phyloP scores from a whole-genome alignment of 2,797 vertebrate species.

The Gephyroberyx darwinii region DNA sequence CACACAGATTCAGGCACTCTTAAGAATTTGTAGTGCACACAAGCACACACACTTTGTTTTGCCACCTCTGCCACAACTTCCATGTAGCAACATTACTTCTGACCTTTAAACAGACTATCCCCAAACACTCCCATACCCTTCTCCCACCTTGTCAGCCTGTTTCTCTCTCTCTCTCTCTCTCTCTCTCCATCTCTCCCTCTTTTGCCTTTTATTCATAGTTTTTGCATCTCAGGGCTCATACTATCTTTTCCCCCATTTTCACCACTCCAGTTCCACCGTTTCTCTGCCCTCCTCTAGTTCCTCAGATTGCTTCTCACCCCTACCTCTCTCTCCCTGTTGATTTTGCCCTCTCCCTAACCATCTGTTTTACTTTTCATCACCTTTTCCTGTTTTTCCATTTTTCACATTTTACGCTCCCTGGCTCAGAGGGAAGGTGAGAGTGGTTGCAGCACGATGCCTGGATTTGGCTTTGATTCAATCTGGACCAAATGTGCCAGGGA shows the following conservation, averaged over 20 bases:
- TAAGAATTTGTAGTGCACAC: constrained; percentile 44
- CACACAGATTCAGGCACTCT: constrained; percentile 39
- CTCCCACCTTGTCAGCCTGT: constrained; percentile 57
- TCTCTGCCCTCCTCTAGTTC: constrained; percentile 27
- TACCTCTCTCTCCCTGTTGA: constrained; percentile 40
- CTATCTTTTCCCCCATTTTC: constrained; percentile 13
- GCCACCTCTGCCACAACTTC: constrained; percentile 42
- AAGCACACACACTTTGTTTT: constrained; percentile 41
- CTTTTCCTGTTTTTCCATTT: constrained; percentile 57
- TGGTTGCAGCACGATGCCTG: constrained; percentile 29
- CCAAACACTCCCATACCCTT: constrained; percentile 44
- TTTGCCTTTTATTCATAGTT: neutral
- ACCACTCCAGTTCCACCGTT: constrained; percentile 38
- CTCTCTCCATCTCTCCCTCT: constrained; percentile 27
- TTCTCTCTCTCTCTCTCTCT: constrained; percentile 48
- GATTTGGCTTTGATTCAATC: constrained; percentile 32
- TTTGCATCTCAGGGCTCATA: neutral
- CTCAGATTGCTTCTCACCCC: constrained; percentile 45
- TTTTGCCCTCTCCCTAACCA: constrained; percentile 46
- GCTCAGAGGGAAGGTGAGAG: constrained; percentile 42
- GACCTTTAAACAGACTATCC: constrained; percentile 65
- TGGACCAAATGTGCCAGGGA: constrained; percentile 16
- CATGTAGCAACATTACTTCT: constrained; percentile 68
- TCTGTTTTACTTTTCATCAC: constrained; percentile 65
- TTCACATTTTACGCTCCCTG: constrained; percentile 34